phyloP scores from a whole-genome alignment of 2,113 vertebrate species.

The Lucifuga dentata region DNA sequence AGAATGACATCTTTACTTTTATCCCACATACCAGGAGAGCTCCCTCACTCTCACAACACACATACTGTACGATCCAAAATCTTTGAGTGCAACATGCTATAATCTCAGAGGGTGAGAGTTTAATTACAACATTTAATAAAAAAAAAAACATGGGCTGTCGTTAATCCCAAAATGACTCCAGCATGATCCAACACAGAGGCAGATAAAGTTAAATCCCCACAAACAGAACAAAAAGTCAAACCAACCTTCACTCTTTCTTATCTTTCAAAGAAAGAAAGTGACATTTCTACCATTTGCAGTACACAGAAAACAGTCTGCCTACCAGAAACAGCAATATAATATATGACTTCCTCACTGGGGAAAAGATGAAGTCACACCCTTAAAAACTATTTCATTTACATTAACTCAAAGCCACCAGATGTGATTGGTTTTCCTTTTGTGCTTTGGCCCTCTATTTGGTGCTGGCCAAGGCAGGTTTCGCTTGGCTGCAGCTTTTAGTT shows the following conservation, averaged over 20 bases:
- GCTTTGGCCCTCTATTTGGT: background rate
- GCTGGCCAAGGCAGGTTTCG: background rate
- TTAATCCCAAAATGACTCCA: too few relatives aligned
- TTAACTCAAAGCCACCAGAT: background rate
- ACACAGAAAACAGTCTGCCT: too few relatives aligned
- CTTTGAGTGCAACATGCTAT: background rate
- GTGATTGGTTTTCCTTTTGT: background rate
- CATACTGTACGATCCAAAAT: background rate
- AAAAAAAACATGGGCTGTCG: too few relatives aligned
- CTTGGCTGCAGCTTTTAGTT: background rate
- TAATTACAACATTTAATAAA: too few relatives aligned
- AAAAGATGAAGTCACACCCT: conserved; percentile 52
- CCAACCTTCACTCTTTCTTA: too few relatives aligned
- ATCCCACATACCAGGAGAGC: conserved; percentile 40
- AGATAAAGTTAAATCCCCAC: too few relatives aligned
- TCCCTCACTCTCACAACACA: conserved; percentile 5
- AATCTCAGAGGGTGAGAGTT: too few relatives aligned
- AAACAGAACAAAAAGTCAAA: too few relatives aligned
- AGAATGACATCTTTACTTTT: conserved; percentile 67
- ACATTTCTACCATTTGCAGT: background rate
- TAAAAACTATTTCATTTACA: conserved; percentile 25
- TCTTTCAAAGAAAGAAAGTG: background rate
- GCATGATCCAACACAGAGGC: too few relatives aligned
- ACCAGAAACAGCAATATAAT: background rate
- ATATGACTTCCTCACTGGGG: conserved; percentile 28